These are phyloP conservation scores for Heloderma charlesbogerti DNA, from an alignment of 2,113 vertebrate species.

Conservation along the genomic window DNA sequence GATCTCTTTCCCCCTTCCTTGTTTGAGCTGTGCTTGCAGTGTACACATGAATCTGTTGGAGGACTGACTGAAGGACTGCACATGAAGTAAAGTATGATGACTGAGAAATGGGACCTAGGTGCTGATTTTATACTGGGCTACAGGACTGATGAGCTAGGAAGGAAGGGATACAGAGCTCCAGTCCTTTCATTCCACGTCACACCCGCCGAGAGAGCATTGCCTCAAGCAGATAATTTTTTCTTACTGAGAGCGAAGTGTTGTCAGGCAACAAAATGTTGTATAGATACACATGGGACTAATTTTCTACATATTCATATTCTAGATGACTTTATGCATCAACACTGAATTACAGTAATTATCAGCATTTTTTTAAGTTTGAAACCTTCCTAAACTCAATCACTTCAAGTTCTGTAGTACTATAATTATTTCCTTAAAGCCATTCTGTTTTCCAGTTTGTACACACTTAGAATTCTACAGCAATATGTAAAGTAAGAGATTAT, in stretches of 20 bases:
- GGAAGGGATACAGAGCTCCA: not conserved
- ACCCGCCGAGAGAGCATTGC: no score
- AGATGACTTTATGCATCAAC: not conserved
- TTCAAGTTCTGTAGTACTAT: not conserved
- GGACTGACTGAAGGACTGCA: no score
- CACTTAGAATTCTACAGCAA: not conserved
- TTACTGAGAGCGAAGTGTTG: not conserved
- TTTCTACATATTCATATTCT: not conserved
- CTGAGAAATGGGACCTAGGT: not conserved
- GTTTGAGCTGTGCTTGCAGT: no score
- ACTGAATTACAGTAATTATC: slow-evolving; percentile 3
- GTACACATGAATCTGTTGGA: no score
- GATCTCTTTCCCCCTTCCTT: no score
- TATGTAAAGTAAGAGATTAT: not conserved
- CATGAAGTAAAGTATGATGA: not conserved
- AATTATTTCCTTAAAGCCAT: not conserved
- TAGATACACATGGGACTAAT: not conserved
- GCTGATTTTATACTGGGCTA: not conserved
- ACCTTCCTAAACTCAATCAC: not conserved
- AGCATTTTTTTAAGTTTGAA: not conserved
- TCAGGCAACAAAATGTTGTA: not conserved
- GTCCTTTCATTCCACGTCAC: no score
- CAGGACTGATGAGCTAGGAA: not conserved
- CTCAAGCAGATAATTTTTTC: no score
- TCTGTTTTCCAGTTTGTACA: not conserved